Evolutionary conservation across 1,140 invertebrate genomes (phyloP).

Genomic region (Halictus rubicundus): DNA sequence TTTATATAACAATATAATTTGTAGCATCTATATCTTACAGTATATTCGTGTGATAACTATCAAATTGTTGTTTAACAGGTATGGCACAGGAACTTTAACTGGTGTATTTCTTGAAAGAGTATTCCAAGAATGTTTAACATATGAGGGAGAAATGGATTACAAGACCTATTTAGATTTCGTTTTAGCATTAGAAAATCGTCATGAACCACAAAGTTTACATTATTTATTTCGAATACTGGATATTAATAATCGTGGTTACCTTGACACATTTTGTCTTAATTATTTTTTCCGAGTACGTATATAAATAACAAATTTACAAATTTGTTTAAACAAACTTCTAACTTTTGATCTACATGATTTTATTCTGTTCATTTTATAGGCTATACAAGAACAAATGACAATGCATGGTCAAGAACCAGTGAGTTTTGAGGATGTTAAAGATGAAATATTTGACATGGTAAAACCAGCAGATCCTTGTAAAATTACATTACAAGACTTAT

Average conservation of each 20-base stretch:
- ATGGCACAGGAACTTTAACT: conserved; percentile 95
- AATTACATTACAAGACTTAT: conserved; percentile 94
- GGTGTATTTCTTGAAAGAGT: conserved; percentile 94
- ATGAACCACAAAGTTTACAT: conserved; percentile 94
- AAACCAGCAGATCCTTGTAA: conserved; percentile 91
- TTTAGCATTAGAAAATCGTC: conserved; percentile 94
- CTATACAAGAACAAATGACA: conserved; percentile 94
- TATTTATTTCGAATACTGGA: conserved; percentile 97
- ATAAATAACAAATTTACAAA: conserved; percentile 4
- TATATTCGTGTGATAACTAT: conserved; percentile 18
- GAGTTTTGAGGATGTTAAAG: conserved; percentile 96
- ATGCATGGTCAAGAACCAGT: conserved; percentile 92
- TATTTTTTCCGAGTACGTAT: conserved; percentile 93
- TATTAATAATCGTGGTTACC: conserved; percentile 92
- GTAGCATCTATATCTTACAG: background rate
- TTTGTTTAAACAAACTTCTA: background rate
- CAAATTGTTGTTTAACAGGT: conserved; percentile 80
- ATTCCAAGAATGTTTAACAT: conserved; percentile 97
- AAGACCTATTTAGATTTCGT: conserved; percentile 98
- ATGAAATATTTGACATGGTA: conserved; percentile 99
- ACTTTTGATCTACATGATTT: conserved; percentile 18
- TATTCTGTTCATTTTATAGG: conserved; percentile 78
- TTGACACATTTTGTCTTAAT: conserved; percentile 94
- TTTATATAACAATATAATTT: conserved; percentile 14
- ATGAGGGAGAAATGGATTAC: conserved; percentile 98